A percentile compares a stretch with the other conserved stretches of the same genome.
Conservation (phyloP, 92 coral and sea anemone genomes). For the Pocillopora grandis region DNA sequence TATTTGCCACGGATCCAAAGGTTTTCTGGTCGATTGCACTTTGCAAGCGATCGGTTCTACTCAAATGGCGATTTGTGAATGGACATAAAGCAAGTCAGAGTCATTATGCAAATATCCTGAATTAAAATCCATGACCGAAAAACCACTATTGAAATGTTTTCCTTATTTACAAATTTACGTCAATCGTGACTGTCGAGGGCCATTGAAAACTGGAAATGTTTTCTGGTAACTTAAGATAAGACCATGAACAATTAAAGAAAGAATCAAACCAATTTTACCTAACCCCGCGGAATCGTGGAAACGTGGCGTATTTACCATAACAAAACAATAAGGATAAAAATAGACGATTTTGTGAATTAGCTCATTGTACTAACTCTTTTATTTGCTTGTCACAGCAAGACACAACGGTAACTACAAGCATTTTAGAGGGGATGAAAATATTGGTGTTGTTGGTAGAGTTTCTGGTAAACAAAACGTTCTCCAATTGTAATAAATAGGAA, state of each 20-base stretch:
- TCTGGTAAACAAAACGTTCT: not conserved
- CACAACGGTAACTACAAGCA: not conserved
- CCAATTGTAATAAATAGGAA: not conserved
- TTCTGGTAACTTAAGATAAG: not conserved
- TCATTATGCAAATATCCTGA: not conserved
- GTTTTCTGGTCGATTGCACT: conserved; percentile 8
- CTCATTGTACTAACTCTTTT: not conserved
- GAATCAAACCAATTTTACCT: not conserved
- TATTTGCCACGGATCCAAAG: not conserved
- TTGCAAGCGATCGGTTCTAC: not conserved
- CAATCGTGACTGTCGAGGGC: not conserved
- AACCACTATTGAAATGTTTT: not conserved
- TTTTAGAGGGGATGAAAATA: not conserved
- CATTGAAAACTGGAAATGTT: not conserved
- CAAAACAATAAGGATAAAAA: not conserved
- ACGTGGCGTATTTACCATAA: not conserved
- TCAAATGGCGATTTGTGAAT: too few species aligned
- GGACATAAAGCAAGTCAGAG: not conserved
- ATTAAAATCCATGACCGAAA: not conserved
- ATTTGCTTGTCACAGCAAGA: not conserved
- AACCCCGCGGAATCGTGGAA: not conserved
- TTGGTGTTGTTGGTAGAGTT: not conserved
- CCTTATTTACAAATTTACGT: not conserved
- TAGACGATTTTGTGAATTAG: not conserved
- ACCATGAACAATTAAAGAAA: not conserved